Evolutionary conservation across 1,140 invertebrate species (phyloP).

Genomic region (Leucophenga varia): DNA sequence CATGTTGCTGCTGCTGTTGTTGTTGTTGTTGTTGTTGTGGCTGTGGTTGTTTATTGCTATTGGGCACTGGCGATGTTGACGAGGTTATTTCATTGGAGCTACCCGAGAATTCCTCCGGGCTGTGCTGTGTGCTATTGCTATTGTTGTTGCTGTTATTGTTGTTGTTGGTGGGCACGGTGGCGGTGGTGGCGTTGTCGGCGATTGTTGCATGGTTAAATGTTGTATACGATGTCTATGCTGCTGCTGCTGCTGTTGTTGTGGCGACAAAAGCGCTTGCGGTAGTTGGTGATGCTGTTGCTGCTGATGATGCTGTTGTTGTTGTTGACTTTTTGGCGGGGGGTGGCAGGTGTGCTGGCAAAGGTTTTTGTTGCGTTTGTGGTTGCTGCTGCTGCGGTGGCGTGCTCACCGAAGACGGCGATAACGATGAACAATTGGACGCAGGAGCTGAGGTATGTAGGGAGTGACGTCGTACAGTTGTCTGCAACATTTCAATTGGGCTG

Average conservation of each 20-base stretch:
- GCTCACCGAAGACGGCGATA: conserved; percentile 3
- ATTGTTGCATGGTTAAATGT: conserved; percentile 17
- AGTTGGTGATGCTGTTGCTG: conserved; percentile 10
- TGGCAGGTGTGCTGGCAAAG: conserved; percentile 14
- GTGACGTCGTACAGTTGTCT: conserved; percentile 14
- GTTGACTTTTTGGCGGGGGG: neutral
- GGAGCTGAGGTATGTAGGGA: conserved; percentile 19
- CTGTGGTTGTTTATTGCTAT: conserved; percentile 6
- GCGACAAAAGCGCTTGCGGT: conserved; percentile 6
- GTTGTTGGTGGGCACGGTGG: conserved; percentile 15
- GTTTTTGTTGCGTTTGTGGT: conserved; percentile 16
- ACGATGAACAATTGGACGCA: conserved; percentile 7
- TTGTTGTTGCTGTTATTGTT: too few species aligned
- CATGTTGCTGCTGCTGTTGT: conserved; percentile 10
- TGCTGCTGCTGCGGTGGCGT: too few species aligned
- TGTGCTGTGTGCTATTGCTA: too few species aligned
- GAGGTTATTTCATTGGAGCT: conserved; percentile 64
- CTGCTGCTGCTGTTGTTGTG: conserved; percentile 8
- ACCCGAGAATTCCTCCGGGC: conserved; percentile 48
- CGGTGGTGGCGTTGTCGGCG: conserved; percentile 13
- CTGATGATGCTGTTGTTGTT: conserved; percentile 10
- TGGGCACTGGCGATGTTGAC: conserved; percentile 60
- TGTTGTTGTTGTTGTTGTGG: conserved; percentile 13
- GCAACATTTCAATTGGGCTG: conserved; percentile 3
- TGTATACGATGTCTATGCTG: conserved; percentile 7